A percentile compares a stretch with the other conserved stretches of the same genome.
phyloP scores from a whole-genome alignment of 2,888 invertebrate species.

The Choristoneura rosaceana region DNA sequence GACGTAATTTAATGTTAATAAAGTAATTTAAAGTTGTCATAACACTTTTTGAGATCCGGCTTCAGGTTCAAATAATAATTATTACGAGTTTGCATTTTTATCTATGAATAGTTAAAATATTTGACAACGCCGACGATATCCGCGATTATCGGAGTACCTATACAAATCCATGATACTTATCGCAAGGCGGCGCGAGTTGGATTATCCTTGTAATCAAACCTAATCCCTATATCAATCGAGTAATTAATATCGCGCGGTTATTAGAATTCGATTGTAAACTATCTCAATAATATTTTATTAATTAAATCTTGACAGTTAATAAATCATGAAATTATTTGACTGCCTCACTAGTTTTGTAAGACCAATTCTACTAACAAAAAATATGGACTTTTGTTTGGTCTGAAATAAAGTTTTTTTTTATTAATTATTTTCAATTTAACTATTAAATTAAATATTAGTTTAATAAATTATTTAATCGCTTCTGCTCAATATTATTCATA shows the following conservation, averaged over 20 bases:
- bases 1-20: too few species aligned
- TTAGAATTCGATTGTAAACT: not conserved
- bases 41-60: too few species aligned
- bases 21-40: too few species aligned
- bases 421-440: too few species aligned
- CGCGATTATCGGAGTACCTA: constrained; percentile 8
- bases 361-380: too few species aligned
- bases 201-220: constrained; percentile 13
- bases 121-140: constrained; percentile 5
- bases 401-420: too few species aligned
- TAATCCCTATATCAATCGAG: constrained; percentile 8
- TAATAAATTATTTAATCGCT: too few species aligned
- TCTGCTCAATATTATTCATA: too few species aligned
- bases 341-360: too few species aligned
- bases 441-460: too few species aligned
- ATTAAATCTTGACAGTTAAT: not conserved
- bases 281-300: not conserved
- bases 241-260: not conserved
- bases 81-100: not conserved
- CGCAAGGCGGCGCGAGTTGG: constrained; percentile 6
- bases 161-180: constrained; percentile 8
- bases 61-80: too few species aligned
- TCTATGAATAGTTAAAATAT: constrained; percentile 6
- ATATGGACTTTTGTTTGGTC: too few species aligned
- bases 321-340: not conserved